Percentiles rank a stretch among this genome's conserved stretches.
Conservation (phyloP, 2,113 vertebrate species). For the Hemicordylus capensis region DNA sequence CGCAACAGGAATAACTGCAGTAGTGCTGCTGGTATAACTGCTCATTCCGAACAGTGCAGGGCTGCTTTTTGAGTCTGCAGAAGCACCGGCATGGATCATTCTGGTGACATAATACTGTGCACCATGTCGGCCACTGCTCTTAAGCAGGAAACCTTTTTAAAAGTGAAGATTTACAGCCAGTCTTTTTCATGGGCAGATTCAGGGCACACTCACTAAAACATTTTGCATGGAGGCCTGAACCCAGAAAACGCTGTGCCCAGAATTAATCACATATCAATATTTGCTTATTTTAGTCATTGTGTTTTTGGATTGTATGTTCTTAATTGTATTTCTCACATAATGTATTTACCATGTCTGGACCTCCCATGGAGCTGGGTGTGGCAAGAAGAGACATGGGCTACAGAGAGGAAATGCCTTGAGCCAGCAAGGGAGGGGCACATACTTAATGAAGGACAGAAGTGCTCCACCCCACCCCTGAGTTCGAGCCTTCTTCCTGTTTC, state of each 20-base stretch:
- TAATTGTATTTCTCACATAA: background rate
- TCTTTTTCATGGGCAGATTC: too few species aligned
- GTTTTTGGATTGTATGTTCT: too few species aligned
- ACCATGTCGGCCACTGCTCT: too few species aligned
- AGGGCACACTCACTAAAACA: too few species aligned
- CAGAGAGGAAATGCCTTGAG: background rate
- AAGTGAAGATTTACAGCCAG: too few species aligned
- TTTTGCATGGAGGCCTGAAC: too few species aligned
- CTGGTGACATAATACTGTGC: too few species aligned
- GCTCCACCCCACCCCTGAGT: background rate
- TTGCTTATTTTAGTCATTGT: background rate
- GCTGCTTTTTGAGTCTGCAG: too few species aligned
- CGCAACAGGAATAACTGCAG: too few species aligned
- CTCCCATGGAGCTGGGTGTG: background rate
- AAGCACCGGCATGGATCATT: too few species aligned
- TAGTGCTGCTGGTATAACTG: too few species aligned
- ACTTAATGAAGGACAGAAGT: background rate
- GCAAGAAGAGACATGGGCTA: background rate
- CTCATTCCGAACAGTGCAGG: too few species aligned
- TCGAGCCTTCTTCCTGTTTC: background rate
- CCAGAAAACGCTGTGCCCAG: background rate
- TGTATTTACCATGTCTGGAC: background rate
- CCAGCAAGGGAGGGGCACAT: background rate
- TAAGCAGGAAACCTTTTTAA: background rate
- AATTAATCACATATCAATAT: background rate